Base-by-base conservation (phyloP, 2,113 vertebrate species). In the Capra hircus region DNA sequence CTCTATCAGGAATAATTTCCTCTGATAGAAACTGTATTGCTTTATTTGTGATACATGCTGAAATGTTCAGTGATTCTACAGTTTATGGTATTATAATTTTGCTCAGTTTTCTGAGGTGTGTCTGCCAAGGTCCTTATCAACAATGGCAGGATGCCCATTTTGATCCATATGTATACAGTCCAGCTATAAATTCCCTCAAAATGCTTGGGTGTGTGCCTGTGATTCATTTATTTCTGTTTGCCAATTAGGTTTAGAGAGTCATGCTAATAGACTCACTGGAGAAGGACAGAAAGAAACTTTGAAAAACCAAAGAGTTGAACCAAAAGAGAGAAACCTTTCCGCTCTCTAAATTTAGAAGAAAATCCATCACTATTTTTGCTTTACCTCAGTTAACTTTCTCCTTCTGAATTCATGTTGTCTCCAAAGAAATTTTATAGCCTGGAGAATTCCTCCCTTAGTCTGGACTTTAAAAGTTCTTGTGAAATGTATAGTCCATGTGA, bases 201-300 rank as follows among this genome's bases (percentile, higher is more conserved):
- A 97, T 96, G 64, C 81, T 96, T 97, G 92, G 71, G 57, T 16
- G 86, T 90, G 28, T 67, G 86, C 57, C 97, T 85, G 57, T 91
- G 89, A 93, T 96, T 97, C 97, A 97, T 97, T 98, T 97, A 95
- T 97, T 98, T 94, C 67, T 30, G 0, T 91, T 96, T 97, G 60
- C 91, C 97, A 96, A 52, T 98, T 94, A 97, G 89, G 83, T 89
- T 94, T 97, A 77, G 60, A 95, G 55, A 95, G 67, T 12, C 64
- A 90, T 91, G 84, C 82, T 97, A 96, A 98, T 93, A 95, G 96
- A 80, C 62, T 93, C 77, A 43, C 60, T 95, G 95, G 71, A 87
- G 88, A 94, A 94, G 88, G 48, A 43, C 23, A 88, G 78, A 93
- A 80, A 88, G 93, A 80, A 95, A 77, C 55, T 60, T 92, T 95